Evolutionary conservation across 2,113 vertebrate species (phyloP).

Genomic region (Sisor rabdophorus): DNA sequence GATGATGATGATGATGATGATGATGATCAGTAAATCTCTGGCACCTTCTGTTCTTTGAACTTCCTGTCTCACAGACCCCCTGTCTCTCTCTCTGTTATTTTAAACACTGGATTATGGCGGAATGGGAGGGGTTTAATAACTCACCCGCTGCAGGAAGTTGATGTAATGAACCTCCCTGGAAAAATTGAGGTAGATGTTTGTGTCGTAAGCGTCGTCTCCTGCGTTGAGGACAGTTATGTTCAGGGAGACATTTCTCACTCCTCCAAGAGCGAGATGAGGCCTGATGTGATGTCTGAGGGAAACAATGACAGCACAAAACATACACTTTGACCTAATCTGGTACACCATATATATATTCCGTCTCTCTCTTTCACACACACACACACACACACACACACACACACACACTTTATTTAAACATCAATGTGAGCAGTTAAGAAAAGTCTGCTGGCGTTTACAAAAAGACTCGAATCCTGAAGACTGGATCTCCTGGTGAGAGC

Average conservation of each 20-base stretch:
- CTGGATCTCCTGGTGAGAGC: slow-evolving; percentile 25
- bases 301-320: background rate
- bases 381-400: background rate
- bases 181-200: slow-evolving; percentile 94
- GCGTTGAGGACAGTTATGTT: slow-evolving; percentile 88
- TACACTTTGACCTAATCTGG: background rate
- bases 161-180: slow-evolving; percentile 95
- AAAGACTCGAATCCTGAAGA: too few species aligned
- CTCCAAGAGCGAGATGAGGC: slow-evolving; percentile 86
- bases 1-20: background rate
- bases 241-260: slow-evolving; percentile 89
- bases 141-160: slow-evolving; percentile 98
- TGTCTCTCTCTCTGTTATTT: background rate
- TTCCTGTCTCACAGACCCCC: slow-evolving; percentile 3
- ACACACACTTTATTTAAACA: slow-evolving; percentile 11
- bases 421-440: slow-evolving; percentile 4
- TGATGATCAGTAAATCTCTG: background rate
- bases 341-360: background rate
- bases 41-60: slow-evolving; percentile 15
- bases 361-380: too few species aligned
- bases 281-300: slow-evolving; percentile 67
- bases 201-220: slow-evolving; percentile 93
- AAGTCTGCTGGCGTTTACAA: background rate
- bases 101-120: background rate
- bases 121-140: slow-evolving; percentile 42